These are phyloP conservation scores for Melanotaenia nigrans DNA, from an alignment of 2,797 vertebrate genomes.

Conservation along the genomic window DNA sequence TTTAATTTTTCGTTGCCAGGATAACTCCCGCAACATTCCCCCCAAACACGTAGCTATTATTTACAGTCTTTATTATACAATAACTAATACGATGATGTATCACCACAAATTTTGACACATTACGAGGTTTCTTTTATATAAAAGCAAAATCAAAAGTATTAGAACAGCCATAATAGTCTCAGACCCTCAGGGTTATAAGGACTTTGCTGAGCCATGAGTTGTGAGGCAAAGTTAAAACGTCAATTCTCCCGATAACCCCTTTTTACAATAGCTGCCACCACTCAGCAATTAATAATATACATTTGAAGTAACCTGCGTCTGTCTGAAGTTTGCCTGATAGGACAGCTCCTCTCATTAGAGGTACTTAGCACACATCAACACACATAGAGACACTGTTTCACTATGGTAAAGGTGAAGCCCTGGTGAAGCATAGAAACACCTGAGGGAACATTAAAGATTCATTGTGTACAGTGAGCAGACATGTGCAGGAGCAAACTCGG, in stretches of 20 bases:
- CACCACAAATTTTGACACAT: no score
- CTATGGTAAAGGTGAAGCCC: conserved; percentile 55
- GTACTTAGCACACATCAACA: conserved; percentile 1
- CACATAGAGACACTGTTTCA: conserved; percentile 36
- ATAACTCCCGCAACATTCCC: not conserved
- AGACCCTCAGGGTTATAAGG: not conserved
- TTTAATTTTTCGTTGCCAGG: not conserved
- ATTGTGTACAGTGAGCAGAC: conserved; percentile 40
- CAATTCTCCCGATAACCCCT: no score
- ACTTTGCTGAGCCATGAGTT: not conserved
- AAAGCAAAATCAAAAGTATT: not conserved
- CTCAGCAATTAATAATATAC: not conserved
- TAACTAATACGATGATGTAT: not conserved
- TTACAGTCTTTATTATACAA: not conserved
- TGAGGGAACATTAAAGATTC: conserved; percentile 73
- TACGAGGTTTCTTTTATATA: not conserved
- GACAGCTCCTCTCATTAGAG: not conserved
- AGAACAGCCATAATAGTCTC: not conserved
- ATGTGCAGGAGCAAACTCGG: conserved; percentile 4
- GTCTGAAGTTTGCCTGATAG: not conserved
- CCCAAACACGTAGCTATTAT: not conserved
- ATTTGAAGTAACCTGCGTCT: no score
- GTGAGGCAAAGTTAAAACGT: no score
- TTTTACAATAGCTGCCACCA: not conserved
- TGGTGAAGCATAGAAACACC: conserved; percentile 65